phyloP scores from a whole-genome alignment of 2,113 vertebrate species.

The Carassius carassius region DNA sequence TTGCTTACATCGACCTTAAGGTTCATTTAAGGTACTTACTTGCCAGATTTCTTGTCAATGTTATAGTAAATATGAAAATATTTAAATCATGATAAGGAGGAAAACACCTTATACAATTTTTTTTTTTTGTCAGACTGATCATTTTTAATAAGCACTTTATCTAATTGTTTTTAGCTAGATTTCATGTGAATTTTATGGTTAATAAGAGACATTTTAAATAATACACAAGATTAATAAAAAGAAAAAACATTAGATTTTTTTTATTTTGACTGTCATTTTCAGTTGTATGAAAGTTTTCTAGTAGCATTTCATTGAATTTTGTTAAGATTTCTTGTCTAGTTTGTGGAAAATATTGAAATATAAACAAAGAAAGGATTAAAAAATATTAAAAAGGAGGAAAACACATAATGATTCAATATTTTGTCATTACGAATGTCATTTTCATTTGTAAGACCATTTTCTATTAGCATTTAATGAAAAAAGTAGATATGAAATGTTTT shows the following conservation, averaged over 20 bases:
- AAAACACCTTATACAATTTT: neutral
- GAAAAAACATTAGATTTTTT: neutral
- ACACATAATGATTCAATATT: no score
- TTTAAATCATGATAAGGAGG: neutral
- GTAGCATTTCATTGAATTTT: neutral
- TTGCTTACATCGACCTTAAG: constrained; percentile 40
- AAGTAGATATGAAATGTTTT: neutral
- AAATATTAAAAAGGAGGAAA: neutral
- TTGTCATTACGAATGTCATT: neutral
- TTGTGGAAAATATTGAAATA: neutral
- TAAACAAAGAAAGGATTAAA: neutral
- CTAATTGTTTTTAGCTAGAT: neutral
- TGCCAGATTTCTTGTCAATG: neutral
- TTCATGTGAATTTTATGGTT: neutral
- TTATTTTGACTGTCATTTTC: neutral
- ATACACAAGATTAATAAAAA: neutral
- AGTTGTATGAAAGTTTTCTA: neutral
- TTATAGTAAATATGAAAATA: neutral
- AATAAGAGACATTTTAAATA: neutral
- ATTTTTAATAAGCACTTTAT: neutral
- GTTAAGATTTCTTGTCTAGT: neutral
- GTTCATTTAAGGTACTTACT: constrained; percentile 41
- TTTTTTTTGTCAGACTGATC: no score
- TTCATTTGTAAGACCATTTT: neutral
- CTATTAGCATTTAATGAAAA: neutral